These are phyloP conservation scores for Cephalopterus ornatus DNA, from an alignment of 2,113 vertebrate species.

Conservation along the genomic window DNA sequence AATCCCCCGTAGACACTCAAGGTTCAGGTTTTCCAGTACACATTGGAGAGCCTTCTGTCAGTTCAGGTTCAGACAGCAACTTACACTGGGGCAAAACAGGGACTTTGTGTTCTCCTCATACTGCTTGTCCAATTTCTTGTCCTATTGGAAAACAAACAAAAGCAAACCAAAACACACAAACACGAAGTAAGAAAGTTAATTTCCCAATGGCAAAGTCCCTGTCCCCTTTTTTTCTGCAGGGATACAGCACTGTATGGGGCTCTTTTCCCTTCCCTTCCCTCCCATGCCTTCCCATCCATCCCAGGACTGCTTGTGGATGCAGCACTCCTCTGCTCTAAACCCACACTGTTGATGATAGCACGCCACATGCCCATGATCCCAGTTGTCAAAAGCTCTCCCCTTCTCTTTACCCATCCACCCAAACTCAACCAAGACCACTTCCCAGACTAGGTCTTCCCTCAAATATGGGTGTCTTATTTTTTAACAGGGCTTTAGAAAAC, in stretches of 20 bases:
- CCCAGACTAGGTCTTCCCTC: not conserved
- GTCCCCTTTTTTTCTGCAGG: not conserved
- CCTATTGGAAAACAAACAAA: slow-evolving; percentile 70
- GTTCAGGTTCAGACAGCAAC: slow-evolving; percentile 47
- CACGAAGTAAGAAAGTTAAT: not conserved
- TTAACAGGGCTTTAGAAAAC: not conserved
- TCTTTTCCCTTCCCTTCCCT: not conserved
- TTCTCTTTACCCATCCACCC: not conserved
- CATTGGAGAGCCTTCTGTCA: not conserved
- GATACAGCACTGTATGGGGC: not conserved
- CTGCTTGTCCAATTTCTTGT: slow-evolving; percentile 93
- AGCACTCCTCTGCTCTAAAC: not conserved
- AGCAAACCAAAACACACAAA: not conserved
- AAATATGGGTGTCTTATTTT: not conserved
- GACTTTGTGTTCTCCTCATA: slow-evolving; percentile 88
- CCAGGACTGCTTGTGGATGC: not conserved
- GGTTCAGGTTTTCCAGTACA: not conserved
- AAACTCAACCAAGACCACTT: not conserved
- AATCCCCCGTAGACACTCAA: not conserved
- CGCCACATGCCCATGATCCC: rapidly evolving
- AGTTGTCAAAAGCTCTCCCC: rapidly evolving
- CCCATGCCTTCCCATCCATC: not conserved
- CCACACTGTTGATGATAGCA: not conserved
- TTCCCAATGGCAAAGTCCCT: not conserved
- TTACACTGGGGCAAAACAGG: slow-evolving; percentile 87